Base-by-base conservation (phyloP, 2,113 vertebrate species). In the Phrynocephalus versicolor region DNA sequence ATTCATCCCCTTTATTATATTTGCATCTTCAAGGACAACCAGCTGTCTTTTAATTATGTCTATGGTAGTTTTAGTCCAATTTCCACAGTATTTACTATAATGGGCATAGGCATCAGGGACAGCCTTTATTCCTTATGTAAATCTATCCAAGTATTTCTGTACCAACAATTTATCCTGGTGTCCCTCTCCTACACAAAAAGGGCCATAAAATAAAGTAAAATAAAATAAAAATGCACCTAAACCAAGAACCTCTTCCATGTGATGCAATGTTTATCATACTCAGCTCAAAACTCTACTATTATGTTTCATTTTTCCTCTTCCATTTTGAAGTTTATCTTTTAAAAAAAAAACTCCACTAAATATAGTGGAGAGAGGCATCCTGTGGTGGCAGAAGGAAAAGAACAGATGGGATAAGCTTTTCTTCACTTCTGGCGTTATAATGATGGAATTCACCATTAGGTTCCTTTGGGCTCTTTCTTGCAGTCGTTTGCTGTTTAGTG, bases 321-420 rank as follows among this genome's bases (percentile, higher is more conserved):
- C 71, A 64, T 18, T 1, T 1, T 1, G 85, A 27, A 18, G 2
- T 13, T 37, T 37, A n/a, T 51, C 10, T 51, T 51, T 51, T 51
- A 51, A 51, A 51, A 51, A 86, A 87, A 91, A n/a, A 78, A 7
- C 18, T 41, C 21, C 60, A 77, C 9, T 72, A 90, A 90, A 83
- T 14, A 67, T 3, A 12, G 5, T 64, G 7, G 6, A 83, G 65
- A 15, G 75, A 84, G 81, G 8, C 69, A 30, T 45, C 1, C 57
- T 58, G 41, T 35, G 33, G 72, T 55, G 65, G 9, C 12, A 78
- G 78, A 78, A 6, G 72, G 77, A 81, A 70, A 18, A 75, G 3
- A 80, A 6, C 33, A 71, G 2, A 64, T 85, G 1, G 25, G 69
- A 57, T 85, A 37, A 12, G 14, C 41, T 72, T 62, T 82, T 70